A percentile compares a stretch with the other conserved stretches of the same genome.
Conservation (phyloP, 64 coral and sea anemone genomes). For the Montipora foliosa region DNA sequence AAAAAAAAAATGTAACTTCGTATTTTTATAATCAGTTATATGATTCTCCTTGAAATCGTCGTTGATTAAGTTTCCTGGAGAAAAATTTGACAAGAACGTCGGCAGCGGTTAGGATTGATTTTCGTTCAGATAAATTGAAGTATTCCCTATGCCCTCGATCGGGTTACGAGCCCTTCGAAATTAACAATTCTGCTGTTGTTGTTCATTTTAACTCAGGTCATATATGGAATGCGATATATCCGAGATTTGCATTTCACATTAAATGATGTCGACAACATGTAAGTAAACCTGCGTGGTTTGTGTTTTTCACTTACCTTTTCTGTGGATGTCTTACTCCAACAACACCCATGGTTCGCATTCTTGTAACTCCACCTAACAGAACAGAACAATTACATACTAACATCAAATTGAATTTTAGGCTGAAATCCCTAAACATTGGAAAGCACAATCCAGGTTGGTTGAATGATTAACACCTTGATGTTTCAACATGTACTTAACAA, state of each 20-base stretch:
- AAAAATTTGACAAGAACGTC: too few relatives aligned
- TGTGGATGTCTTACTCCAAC: not conserved
- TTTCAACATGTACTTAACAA: too few relatives aligned
- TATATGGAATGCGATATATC: conserved; percentile 30
- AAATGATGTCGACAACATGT: conserved; percentile 66
- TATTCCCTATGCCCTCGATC: too few relatives aligned
- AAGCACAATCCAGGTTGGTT: conserved; percentile 17
- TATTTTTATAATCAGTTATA: too few relatives aligned
- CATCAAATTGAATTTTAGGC: not conserved
- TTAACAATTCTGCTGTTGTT: not conserved
- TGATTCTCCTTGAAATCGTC: too few relatives aligned
- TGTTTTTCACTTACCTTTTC: not conserved
- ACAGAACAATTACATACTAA: not conserved
- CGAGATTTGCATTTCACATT: conserved; percentile 62
- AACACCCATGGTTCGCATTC: not conserved
- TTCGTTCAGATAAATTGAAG: too few relatives aligned
- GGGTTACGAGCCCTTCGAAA: too few relatives aligned
- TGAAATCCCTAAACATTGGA: conserved; percentile 17
- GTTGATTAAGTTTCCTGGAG: too few relatives aligned
- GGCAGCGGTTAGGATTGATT: too few relatives aligned
- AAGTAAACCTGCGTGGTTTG: not conserved
- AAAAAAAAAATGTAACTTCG: too few relatives aligned
- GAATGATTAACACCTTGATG: not conserved
- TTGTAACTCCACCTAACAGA: too few relatives aligned
- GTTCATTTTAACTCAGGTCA: not conserved